A percentile compares a stretch with the other conserved stretches of the same genome.
Conservation (phyloP, 2,113 vertebrate genomes). For the Calyptommatus sinebrachiatus region DNA sequence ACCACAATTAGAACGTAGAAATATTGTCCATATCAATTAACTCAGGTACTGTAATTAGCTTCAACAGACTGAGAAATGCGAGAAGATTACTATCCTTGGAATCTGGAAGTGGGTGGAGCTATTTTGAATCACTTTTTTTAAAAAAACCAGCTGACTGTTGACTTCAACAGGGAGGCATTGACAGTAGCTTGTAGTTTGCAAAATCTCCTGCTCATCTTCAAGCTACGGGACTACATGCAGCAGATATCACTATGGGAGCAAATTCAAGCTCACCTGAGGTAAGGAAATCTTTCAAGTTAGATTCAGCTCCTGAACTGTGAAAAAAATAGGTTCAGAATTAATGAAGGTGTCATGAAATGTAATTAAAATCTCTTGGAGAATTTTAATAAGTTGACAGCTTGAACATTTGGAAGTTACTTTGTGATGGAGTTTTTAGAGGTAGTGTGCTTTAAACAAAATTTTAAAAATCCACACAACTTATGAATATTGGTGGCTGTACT, state of each 20-base stretch:
- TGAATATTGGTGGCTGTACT: neutral
- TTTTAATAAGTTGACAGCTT: conserved; percentile 2
- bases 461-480: too few relatives aligned
- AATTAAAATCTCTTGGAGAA: rapidly evolving
- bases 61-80: conserved; percentile 51
- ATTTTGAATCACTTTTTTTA: conserved; percentile 47
- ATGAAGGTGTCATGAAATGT: neutral
- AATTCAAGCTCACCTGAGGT: conserved; percentile 67
- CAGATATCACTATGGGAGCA: conserved; percentile 57
- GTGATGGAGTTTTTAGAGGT: neutral
- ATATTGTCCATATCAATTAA: conserved; percentile 30
- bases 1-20: neutral
- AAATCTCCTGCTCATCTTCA: neutral
- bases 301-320: neutral
- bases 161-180: conserved; percentile 36
- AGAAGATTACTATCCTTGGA: conserved; percentile 45
- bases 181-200: rapidly evolving
- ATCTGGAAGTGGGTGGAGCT: conserved; percentile 48
- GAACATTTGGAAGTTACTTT: neutral
- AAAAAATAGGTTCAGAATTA: neutral
- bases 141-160: conserved; percentile 57
- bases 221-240: conserved; percentile 46
- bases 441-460: too few relatives aligned
- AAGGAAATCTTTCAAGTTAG: conserved; percentile 25
- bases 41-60: conserved; percentile 24